These are phyloP conservation scores for Actinostola sp. DNA, from an alignment of 92 coral and sea anemone genomes.

Conservation along the genomic window DNA sequence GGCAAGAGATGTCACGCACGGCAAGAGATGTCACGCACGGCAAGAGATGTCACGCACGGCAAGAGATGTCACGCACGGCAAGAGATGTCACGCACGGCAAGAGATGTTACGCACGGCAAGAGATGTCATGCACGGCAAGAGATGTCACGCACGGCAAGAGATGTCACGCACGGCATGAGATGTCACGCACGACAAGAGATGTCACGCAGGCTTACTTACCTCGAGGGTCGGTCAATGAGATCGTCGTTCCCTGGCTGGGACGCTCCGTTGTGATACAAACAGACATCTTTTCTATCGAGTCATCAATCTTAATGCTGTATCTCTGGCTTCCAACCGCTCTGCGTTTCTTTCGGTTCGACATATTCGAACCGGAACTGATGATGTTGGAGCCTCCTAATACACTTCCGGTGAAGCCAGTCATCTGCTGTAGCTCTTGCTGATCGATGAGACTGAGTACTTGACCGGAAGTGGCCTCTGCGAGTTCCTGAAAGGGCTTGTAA, in stretches of 20 bases:
- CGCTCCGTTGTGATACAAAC: conserved; percentile 38
- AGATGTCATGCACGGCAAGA: too few species aligned
- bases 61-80: too few species aligned
- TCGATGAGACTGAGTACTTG: conserved; percentile 56
- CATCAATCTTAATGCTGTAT: conserved; percentile 65
- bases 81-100: too few species aligned
- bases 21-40: too few species aligned
- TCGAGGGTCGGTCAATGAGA: conserved; percentile 36
- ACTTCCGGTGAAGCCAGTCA: conserved; percentile 65
- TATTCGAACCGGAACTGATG: conserved; percentile 58
- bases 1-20: too few species aligned
- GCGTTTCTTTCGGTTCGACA: conserved; percentile 53
- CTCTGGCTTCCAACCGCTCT: conserved; percentile 20
- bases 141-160: too few species aligned
- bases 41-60: too few species aligned
- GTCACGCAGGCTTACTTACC: too few species aligned
- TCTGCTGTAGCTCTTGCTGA: conserved; percentile 51
- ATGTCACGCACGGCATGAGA: too few species aligned
- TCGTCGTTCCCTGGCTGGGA: conserved; percentile 26
- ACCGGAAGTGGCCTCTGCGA: conserved; percentile 76
- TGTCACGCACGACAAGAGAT: too few species aligned
- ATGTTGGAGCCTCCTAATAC: conserved; percentile 72
- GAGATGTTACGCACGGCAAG: too few species aligned
- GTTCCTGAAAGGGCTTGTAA: conserved; percentile 53
- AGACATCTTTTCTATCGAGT: conserved; percentile 70